phyloP scores from a whole-genome alignment of 2,797 vertebrate species.

The Merluccius polli region DNA sequence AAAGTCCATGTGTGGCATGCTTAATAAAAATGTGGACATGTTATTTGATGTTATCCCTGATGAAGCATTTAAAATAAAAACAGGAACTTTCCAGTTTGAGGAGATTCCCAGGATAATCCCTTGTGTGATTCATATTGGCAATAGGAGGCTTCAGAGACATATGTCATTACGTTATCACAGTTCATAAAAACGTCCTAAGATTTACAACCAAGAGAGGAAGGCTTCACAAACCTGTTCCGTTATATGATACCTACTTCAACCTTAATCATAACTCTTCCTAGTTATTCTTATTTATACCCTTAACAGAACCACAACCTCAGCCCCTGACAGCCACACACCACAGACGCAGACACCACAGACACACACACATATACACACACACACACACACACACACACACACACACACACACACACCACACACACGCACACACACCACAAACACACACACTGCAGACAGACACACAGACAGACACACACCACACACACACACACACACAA shows the following conservation, averaged over 20 bases:
- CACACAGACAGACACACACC: slow-evolving; percentile 16
- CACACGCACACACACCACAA: slow-evolving; percentile 10
- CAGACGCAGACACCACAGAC: neutral
- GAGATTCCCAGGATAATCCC: neutral
- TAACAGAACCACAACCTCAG: neutral
- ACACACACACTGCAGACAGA: slow-evolving; percentile 12
- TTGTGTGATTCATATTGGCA: neutral
- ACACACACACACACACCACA: slow-evolving; percentile 9
- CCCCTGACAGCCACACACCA: neutral
- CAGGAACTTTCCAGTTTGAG: neutral
- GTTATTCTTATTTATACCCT: neutral
- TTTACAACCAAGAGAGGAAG: neutral
- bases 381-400: too few relatives aligned
- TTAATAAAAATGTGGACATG: neutral
- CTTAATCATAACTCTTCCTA: neutral
- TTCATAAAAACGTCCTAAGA: neutral
- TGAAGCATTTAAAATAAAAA: slow-evolving; percentile 40
- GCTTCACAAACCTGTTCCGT: neutral
- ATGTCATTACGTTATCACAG: neutral
- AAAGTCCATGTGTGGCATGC: neutral
- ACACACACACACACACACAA: slow-evolving; percentile 12
- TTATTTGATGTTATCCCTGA: neutral
- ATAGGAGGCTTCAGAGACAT: neutral
- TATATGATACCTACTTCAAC: neutral
- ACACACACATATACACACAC: neutral